Percentiles rank a stretch among this genome's conserved stretches.
phyloP scores from a whole-genome alignment of 2,888 invertebrate genomes.

The Cistogaster globosa region DNA sequence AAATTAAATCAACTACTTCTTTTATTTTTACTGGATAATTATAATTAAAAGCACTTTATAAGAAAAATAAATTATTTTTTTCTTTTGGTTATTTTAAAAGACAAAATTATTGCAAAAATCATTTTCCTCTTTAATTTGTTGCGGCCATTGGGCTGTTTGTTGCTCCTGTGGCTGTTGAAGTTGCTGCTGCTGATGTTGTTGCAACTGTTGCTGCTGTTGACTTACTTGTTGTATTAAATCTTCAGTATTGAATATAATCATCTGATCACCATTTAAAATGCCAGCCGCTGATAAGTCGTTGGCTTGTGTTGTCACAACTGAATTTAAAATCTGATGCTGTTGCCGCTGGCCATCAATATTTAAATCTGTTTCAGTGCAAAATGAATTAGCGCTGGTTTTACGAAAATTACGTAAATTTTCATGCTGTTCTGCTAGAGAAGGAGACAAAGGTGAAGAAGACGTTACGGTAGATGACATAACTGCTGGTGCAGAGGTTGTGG shows the following conservation, averaged over 20 bases:
- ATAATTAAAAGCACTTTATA: background rate
- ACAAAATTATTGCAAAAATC: slow-evolving; percentile 66
- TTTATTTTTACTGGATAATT: background rate
- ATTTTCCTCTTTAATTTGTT: slow-evolving; percentile 61
- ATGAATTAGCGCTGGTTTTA: slow-evolving; percentile 45
- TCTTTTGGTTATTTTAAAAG: slow-evolving; percentile 29
- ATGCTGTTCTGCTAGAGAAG: slow-evolving; percentile 44
- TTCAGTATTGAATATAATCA: slow-evolving; percentile 72
- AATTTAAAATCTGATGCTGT: slow-evolving; percentile 53
- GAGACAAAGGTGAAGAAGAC: slow-evolving; percentile 41
- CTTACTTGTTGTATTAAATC: slow-evolving; percentile 68
- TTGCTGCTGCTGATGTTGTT: slow-evolving; percentile 56
- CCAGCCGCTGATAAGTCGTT: slow-evolving; percentile 55
- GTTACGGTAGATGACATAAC: slow-evolving; percentile 35
- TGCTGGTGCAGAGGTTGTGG: slow-evolving; percentile 20
- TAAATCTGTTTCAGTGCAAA: slow-evolving; percentile 60
- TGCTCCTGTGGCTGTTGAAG: slow-evolving; percentile 26
- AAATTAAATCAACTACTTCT: background rate
- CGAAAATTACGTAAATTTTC: slow-evolving; percentile 51
- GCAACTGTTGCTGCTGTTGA: slow-evolving; percentile 70
- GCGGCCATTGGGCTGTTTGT: slow-evolving; percentile 45
- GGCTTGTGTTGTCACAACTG: slow-evolving; percentile 67
- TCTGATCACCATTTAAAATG: slow-evolving; percentile 63
- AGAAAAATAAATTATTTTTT: slow-evolving; percentile 7
- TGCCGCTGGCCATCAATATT: slow-evolving; percentile 52